Percentiles rank a stretch among this genome's conserved stretches.
Conservation (phyloP, 2,797 vertebrate species). For the Acanthurus leucopareius region DNA sequence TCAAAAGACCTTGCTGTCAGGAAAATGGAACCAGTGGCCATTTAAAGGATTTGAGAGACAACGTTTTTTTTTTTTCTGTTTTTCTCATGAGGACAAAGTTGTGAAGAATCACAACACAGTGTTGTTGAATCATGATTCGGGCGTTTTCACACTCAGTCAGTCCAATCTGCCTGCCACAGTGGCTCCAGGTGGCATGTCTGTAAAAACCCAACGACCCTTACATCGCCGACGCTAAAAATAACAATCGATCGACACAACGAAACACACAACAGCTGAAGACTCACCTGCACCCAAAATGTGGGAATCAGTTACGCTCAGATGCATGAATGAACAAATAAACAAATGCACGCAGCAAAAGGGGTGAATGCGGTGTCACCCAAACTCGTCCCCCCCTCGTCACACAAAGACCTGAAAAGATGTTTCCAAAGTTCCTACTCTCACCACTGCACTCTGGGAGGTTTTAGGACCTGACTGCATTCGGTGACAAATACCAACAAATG, state of each 20-base stretch:
- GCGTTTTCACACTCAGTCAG: constrained; percentile 46
- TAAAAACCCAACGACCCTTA: constrained; percentile 68
- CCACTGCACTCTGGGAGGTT: constrained; percentile 7
- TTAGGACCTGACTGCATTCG: constrained; percentile 10
- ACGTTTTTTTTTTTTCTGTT: background rate
- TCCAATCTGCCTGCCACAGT: constrained; percentile 42
- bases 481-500: constrained; percentile 12
- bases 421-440: background rate
- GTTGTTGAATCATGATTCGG: constrained; percentile 29
- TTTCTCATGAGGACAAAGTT: constrained; percentile 12
- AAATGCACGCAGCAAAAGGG: constrained; percentile 19
- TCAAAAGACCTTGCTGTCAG: constrained; percentile 4
- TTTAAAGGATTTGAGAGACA: too few relatives aligned
- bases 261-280: constrained; percentile 59
- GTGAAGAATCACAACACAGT: background rate
- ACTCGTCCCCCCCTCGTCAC: background rate
- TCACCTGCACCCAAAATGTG: constrained; percentile 62
- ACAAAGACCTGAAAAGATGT: constrained; percentile 24
- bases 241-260: constrained; percentile 41
- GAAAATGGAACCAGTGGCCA: background rate
- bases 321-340: constrained; percentile 44
- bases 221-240: constrained; percentile 70
- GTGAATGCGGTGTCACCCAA: constrained; percentile 21
- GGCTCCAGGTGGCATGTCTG: constrained; percentile 74
- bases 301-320: constrained; percentile 52